Evolutionary conservation across 2,888 invertebrate species (phyloP).

Genomic region (Hyppa rectilinea): DNA sequence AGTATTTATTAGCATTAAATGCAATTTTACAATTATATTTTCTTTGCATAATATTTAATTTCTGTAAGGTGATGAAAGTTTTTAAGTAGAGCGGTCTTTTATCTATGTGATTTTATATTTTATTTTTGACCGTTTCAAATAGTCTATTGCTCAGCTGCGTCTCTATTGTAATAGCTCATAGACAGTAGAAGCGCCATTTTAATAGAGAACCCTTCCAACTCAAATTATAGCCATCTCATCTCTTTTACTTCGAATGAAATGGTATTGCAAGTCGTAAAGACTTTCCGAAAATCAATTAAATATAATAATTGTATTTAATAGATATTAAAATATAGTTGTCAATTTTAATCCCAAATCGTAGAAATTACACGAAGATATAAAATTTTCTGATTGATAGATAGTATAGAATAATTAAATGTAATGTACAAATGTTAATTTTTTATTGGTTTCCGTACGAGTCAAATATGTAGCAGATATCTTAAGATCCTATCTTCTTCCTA

Average conservation of each 20-base stretch:
- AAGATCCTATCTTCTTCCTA: conserved; percentile 13
- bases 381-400: conserved; percentile 41
- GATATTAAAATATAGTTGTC: conserved; percentile 52
- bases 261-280: not conserved
- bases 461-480: conserved; percentile 31
- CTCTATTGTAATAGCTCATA: not conserved
- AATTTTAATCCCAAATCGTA: conserved; percentile 59
- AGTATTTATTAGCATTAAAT: too few species aligned
- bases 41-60: too few species aligned
- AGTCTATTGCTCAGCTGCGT: not conserved
- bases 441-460: conserved; percentile 36
- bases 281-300: conserved; percentile 24
- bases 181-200: not conserved
- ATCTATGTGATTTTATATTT: too few species aligned
- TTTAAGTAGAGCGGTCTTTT: too few species aligned
- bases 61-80: too few species aligned
- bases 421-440: conserved; percentile 46
- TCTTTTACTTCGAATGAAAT: not conserved
- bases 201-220: not conserved
- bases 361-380: conserved; percentile 40
- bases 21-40: too few species aligned
- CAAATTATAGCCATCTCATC: not conserved
- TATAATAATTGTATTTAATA: conserved; percentile 32
- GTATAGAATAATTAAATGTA: conserved; percentile 31
- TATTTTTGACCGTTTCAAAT: too few species aligned